A percentile compares a stretch with the other conserved stretches of the same genome.
Evolutionary conservation across 2,888 invertebrate species (phyloP).

Genomic region (Xylota segnis): DNA sequence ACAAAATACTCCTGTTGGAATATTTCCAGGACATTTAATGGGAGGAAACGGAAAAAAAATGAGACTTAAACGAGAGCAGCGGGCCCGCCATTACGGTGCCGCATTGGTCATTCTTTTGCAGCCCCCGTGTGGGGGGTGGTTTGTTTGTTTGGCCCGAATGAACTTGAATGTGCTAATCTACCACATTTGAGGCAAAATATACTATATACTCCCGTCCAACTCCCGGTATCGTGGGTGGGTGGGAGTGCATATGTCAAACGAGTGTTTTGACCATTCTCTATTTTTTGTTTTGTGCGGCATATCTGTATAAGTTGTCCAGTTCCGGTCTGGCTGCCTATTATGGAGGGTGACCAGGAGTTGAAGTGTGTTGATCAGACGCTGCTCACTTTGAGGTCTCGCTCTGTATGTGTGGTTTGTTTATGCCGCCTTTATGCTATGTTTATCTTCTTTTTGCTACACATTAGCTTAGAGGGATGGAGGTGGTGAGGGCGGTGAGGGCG

Average conservation of each 20-base stretch:
- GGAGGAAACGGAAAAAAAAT: constrained; percentile 26
- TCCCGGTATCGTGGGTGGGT: background rate
- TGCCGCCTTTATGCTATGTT: constrained; percentile 6
- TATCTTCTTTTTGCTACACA: constrained; percentile 7
- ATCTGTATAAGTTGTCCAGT: constrained; percentile 26
- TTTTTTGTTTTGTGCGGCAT: constrained; percentile 33
- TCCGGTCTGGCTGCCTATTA: constrained; percentile 41
- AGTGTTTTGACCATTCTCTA: constrained; percentile 39
- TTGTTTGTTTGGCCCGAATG: constrained; percentile 69
- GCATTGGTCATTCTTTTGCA: constrained; percentile 66
- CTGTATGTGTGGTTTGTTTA: constrained; percentile 8
- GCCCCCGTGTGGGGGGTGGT: background rate
- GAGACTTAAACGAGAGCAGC: constrained; percentile 45
- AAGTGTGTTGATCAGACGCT: constrained; percentile 41
- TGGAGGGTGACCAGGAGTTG: constrained; percentile 1
- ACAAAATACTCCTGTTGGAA: constrained; percentile 70
- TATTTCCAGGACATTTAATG: constrained; percentile 74
- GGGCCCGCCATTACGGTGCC: constrained; percentile 65
- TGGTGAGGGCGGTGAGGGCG: background rate
- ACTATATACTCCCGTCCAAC: constrained; percentile 19
- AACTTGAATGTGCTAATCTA: constrained; percentile 75
- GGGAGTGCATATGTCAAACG: constrained; percentile 69
- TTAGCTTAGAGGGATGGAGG: constrained; percentile 4
- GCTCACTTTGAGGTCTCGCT: constrained; percentile 55
- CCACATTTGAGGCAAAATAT: constrained; percentile 58